Percentiles rank a stretch among this genome's conserved stretches.
Conservation (phyloP, 2,888 invertebrate species). For the Sepioteuthis lessoniana region DNA sequence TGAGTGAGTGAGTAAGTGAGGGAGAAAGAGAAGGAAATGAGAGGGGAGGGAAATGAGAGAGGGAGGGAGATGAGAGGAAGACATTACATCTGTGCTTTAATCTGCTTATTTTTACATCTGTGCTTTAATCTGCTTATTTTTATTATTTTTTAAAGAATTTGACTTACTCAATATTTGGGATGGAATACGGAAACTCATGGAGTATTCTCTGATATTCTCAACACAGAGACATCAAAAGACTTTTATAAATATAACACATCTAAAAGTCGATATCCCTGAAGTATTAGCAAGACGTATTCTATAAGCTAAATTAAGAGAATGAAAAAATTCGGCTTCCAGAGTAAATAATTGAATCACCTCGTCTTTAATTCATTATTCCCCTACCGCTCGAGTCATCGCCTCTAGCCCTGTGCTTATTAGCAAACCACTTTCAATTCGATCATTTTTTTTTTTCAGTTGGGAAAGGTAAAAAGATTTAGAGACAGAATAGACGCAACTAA, state of each 20-base stretch:
- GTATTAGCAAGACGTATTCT: no score
- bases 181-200: no score
- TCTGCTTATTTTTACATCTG: not conserved
- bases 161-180: no score
- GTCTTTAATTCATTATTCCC: not conserved
- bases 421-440: not conserved
- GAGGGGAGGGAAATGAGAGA: not conserved
- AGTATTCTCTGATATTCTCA: no score
- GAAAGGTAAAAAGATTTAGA: not conserved
- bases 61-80: not conserved
- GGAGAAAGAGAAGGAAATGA: no score
- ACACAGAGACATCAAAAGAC: no score
- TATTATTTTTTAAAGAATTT: no score
- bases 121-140: no score
- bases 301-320: no score
- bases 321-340: not conserved
- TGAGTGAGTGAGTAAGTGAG: no score
- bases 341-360: not conserved
- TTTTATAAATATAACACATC: no score
- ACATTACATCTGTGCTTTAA: not conserved
- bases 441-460: not conserved
- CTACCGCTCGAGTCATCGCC: not conserved
- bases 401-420: not conserved
- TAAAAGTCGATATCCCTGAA: no score
- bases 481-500: not conserved